Conservation (phyloP, 2,113 vertebrate species). For the Amphiprion ocellaris region DNA sequence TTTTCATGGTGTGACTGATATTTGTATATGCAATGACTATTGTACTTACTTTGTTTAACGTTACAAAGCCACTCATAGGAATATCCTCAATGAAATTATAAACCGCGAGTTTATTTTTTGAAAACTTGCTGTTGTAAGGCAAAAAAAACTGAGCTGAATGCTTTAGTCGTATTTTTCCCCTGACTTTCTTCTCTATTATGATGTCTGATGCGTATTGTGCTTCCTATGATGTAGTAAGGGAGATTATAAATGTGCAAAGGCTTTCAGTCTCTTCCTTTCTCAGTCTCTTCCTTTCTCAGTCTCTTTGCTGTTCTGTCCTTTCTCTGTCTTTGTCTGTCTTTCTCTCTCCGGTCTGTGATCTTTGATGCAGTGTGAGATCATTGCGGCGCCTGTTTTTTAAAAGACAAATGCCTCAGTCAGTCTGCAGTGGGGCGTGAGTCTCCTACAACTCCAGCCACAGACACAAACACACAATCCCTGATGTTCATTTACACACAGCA, state of each 20-base stretch:
- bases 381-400: slow-evolving; percentile 39
- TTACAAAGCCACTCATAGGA: not conserved
- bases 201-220: not conserved
- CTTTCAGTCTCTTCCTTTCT: slow-evolving; percentile 5
- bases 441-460: slow-evolving; percentile 1
- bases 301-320: slow-evolving; percentile 2
- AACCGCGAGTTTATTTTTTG: not conserved
- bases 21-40: too few relatives aligned
- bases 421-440: slow-evolving; percentile 47
- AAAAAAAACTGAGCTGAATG: too few relatives aligned
- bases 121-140: too few relatives aligned
- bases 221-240: not conserved
- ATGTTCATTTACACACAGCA: not conserved
- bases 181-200: not conserved
- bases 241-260: slow-evolving; percentile 9
- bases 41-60: not conserved
- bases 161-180: not conserved
- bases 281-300: not conserved
- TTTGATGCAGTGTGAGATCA: slow-evolving; percentile 54
- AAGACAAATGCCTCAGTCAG: slow-evolving; percentile 10
- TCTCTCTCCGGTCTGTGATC: slow-evolving; percentile 15
- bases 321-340: not conserved
- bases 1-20: not conserved
- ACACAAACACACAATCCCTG: slow-evolving; percentile 3
- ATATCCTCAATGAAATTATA: not conserved